Percentiles rank a stretch among this genome's conserved stretches.
Evolutionary conservation across 1,140 invertebrate genomes (phyloP).

Genomic region (Neodiprion pinetum): DNA sequence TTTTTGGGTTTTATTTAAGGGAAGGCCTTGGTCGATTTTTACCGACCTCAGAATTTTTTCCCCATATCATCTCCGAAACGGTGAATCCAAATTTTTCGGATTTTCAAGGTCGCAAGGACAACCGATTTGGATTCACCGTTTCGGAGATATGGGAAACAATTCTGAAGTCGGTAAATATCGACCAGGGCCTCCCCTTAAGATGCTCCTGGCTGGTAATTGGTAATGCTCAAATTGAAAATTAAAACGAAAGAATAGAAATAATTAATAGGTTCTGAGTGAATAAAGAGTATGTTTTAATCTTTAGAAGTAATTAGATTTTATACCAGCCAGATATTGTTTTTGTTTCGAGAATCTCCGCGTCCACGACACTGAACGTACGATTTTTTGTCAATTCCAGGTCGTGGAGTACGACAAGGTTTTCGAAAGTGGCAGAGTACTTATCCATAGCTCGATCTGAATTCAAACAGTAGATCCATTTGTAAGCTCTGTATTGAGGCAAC

Average conservation of each 20-base stretch:
- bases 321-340: neutral
- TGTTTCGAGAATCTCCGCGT: neutral
- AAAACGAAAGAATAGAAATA: neutral
- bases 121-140: too few species aligned
- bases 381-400: neutral
- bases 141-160: too few species aligned
- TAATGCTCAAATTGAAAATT: neutral
- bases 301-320: neutral
- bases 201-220: neutral
- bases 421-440: constrained; percentile 12
- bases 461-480: constrained; percentile 23
- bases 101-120: too few species aligned
- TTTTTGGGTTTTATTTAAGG: neutral
- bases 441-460: constrained; percentile 27
- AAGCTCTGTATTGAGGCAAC: constrained; percentile 26
- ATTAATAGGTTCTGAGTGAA: constrained; percentile 1
- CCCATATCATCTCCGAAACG: too few species aligned
- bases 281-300: neutral
- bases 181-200: too few species aligned
- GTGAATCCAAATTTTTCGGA: too few species aligned
- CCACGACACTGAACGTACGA: neutral
- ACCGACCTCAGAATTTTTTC: too few species aligned
- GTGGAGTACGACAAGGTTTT: neutral
- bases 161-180: too few species aligned
- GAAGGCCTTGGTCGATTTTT: too few species aligned